Conservation (phyloP, 1,140 invertebrate genomes). For the Dendroctonus valens region DNA sequence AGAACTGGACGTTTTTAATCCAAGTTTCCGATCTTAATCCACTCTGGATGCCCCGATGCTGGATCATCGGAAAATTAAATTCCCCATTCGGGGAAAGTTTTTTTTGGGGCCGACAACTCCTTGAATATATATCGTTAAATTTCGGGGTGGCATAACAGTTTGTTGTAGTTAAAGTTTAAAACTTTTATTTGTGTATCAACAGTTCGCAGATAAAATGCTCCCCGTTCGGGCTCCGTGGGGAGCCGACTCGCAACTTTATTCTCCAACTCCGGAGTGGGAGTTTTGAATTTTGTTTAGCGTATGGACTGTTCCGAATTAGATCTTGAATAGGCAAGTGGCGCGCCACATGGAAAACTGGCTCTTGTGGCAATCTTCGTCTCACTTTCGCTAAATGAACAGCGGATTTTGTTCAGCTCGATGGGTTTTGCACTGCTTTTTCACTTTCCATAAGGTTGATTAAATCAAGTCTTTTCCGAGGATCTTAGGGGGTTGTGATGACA, state of each 20-base stretch:
- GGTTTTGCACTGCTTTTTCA: no score
- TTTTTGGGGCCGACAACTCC: not conserved
- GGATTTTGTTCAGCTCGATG: no score
- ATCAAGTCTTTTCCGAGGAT: no score
- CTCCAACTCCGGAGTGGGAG: conserved; percentile 3
- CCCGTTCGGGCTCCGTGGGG: conserved; percentile 8
- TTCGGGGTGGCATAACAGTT: conserved; percentile 27
- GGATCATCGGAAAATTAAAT: no score
- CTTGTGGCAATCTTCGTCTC: no score
- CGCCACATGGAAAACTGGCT: not conserved
- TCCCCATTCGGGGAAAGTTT: no score
- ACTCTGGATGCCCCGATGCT: no score
- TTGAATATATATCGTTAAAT: conserved; percentile 30
- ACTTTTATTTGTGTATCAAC: conserved; percentile 32
- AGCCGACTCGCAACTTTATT: conserved; percentile 17
- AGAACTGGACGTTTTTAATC: no score
- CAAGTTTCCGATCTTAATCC: no score
- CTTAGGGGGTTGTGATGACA: no score
- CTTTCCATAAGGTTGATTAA: no score
- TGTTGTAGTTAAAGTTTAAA: conserved; percentile 29
- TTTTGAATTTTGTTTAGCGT: conserved; percentile 25
- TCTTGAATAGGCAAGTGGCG: conserved; percentile 12
- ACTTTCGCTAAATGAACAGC: no score
- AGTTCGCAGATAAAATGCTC: conserved; percentile 31
- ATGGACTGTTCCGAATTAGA: conserved; percentile 14